Evolutionary conservation across 2,797 vertebrate species (phyloP).

Genomic region (Luscinia megarhynchos): DNA sequence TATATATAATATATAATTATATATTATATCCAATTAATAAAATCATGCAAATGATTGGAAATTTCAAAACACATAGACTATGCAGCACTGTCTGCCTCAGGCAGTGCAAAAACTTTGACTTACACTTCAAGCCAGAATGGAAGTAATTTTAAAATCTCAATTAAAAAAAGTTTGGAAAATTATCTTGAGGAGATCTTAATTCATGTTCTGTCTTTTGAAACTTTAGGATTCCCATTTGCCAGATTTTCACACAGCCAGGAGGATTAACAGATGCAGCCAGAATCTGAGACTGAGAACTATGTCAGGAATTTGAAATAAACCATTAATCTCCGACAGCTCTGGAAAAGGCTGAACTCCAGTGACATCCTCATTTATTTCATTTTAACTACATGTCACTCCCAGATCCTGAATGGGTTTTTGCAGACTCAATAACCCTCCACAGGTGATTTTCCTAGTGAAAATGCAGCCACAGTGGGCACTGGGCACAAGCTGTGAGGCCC

Average conservation of each 20-base stretch:
- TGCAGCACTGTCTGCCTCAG: neutral
- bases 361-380: slow-evolving; percentile 43
- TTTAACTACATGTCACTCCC: slow-evolving; percentile 25
- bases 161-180: neutral
- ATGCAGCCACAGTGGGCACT: neutral
- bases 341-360: slow-evolving; percentile 25
- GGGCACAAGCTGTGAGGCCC: neutral
- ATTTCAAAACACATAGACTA: neutral
- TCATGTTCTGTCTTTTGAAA: slow-evolving; percentile 13
- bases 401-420: neutral
- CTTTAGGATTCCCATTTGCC: neutral
- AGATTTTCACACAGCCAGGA: neutral
- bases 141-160: slow-evolving; percentile 15
- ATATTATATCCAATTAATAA: slow-evolving; percentile 12
- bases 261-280: slow-evolving; percentile 38
- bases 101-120: neutral
- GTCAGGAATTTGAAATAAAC: slow-evolving; percentile 59
- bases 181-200: neutral
- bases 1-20: no score
- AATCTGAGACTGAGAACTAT: slow-evolving; percentile 46
- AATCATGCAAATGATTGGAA: neutral
- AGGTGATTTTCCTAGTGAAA: neutral
- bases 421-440: neutral
- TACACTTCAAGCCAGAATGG: neutral
- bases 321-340: slow-evolving; percentile 23